Base-by-base conservation (phyloP, 2,888 invertebrate species). In the Stegophylla sp. region DNA sequence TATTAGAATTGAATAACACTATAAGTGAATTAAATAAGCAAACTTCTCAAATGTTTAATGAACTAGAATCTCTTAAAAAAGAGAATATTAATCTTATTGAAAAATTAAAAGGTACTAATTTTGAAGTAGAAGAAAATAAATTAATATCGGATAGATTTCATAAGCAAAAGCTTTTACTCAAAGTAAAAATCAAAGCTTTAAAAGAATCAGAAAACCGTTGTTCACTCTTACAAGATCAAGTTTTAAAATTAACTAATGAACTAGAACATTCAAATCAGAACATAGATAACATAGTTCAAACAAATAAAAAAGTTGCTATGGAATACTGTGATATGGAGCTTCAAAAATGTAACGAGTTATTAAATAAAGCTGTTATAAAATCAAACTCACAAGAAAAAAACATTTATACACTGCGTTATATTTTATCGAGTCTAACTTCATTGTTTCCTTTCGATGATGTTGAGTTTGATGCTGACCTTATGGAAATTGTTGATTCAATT, bases 121-220 rank as follows among this genome's bases (percentile, higher is more conserved):
- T 26, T 10, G 43, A 51, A 1, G n/a, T 7, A 3, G 71, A 79
- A 71, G 69, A 79, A 13, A 34, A 71, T 63, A 93, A 82, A 90
- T 91, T 77, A 89, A 91, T 45, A 94, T 94, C 85, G 93, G 93
- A 86, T 90, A 89, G 85, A 91, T 91, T 90, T 90, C 93, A 71
- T 93, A 93, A 87, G 88, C 92, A 12, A 93, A 93, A 86, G 91
- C 92, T 2, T 90, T 63, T 90, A 84, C 90, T 91, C 85, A 92
- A 91, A 86, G 87, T 89, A 81, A 94, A 93, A 87, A 86, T 92
- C 66, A 94, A 93, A 86, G 92, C 92, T 85, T 87, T 93, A 85
- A 93, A 92, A 85, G 93, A 92, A 51, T 71, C 61, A 10, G 79
- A 79, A 63, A 71, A 23, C 9, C 71, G 59, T 51, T 71, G 71